These are phyloP conservation scores for Mechanitis messenoides DNA, from an alignment of 2,888 invertebrate genomes.

Conservation along the genomic window DNA sequence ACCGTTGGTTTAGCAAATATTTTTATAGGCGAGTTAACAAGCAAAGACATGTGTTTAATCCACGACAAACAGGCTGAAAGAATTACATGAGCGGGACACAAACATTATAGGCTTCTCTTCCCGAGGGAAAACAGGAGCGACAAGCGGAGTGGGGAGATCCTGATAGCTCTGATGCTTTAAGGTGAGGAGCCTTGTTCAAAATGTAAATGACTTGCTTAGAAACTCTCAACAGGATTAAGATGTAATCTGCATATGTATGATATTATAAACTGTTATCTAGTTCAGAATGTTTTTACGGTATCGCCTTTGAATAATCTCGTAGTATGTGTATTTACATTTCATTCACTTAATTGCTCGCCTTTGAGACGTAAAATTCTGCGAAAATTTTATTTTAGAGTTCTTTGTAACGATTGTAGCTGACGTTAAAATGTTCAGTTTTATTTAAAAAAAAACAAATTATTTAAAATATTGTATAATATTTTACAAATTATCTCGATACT, in stretches of 20 bases:
- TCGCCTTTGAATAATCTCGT: constrained; percentile 10
- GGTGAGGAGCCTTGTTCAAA: constrained; percentile 53
- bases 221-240: constrained; percentile 52
- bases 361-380: neutral
- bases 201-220: constrained; percentile 62
- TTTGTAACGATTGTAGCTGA: neutral
- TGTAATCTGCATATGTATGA: constrained; percentile 56
- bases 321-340: constrained; percentile 9
- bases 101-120: constrained; percentile 55
- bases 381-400: neutral
- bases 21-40: constrained; percentile 63
- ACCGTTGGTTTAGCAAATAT: constrained; percentile 63
- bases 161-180: constrained; percentile 49
- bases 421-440: too few species aligned
- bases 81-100: constrained; percentile 66
- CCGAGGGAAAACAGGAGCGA: constrained; percentile 55
- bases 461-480: too few species aligned
- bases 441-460: too few species aligned
- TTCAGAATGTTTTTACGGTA: constrained; percentile 21
- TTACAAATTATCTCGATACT: too few species aligned
- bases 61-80: constrained; percentile 69
- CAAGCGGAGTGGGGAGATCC: constrained; percentile 64
- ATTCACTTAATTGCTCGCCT: neutral
- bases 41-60: constrained; percentile 74
- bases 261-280: constrained; percentile 39